Conservation (phyloP, 2,797 vertebrate species). For the Myiotriccus ornatus region DNA sequence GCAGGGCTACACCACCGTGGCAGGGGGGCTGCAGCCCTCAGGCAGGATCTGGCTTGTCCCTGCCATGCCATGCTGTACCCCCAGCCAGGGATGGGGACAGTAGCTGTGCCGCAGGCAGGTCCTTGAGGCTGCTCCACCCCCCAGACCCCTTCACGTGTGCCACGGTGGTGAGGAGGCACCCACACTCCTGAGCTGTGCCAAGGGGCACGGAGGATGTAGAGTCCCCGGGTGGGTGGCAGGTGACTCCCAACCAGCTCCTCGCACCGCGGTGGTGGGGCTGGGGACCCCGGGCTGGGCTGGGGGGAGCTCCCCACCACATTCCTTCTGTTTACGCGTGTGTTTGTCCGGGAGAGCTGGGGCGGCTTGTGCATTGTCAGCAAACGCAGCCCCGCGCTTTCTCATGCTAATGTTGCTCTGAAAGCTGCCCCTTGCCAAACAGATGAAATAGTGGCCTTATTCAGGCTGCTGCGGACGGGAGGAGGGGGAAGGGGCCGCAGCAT, state of each 20-base stretch:
- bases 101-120: background rate
- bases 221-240: background rate
- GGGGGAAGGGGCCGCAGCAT: conserved; percentile 26
- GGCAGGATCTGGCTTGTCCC: background rate
- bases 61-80: background rate
- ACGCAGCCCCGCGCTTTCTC: conserved; percentile 88
- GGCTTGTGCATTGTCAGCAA: conserved; percentile 92
- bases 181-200: background rate
- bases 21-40: background rate
- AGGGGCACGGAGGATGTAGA: accelerated
- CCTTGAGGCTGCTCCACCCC: background rate
- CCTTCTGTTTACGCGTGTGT: conserved; percentile 96
- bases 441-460: conserved; percentile 94
- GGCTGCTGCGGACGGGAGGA: conserved; percentile 75
- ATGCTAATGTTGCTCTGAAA: conserved; percentile 93
- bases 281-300: background rate
- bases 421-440: conserved; percentile 95
- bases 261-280: background rate
- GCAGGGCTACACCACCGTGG: accelerated
- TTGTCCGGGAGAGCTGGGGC: conserved; percentile 89
- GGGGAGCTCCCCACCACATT: conserved; percentile 77
- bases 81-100: background rate
- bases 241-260: background rate
- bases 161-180: accelerated
- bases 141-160: background rate